Evolutionary conservation across 2,888 invertebrate species (phyloP).

Genomic region (Ophioninae sp.): DNA sequence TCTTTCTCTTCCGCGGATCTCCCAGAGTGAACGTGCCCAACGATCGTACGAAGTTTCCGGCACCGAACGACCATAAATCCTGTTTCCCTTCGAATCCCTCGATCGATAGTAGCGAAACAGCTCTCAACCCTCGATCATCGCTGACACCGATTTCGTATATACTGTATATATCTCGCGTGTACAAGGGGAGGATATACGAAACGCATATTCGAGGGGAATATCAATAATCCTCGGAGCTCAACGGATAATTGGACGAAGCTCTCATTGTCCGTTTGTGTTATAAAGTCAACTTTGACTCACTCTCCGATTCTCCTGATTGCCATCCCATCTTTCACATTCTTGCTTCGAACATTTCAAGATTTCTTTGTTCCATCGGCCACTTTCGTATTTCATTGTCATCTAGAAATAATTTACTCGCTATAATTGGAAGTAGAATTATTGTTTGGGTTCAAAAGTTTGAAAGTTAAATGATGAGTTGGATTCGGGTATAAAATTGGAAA

Average conservation of each 20-base stretch:
- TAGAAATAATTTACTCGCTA: slow-evolving; percentile 2
- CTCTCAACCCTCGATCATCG: slow-evolving; percentile 11
- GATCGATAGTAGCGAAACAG: slow-evolving; percentile 37
- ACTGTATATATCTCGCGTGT: slow-evolving; percentile 27
- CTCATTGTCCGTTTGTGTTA: slow-evolving; percentile 47
- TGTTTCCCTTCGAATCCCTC: slow-evolving; percentile 42
- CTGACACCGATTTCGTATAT: background rate
- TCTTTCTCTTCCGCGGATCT: slow-evolving; percentile 2
- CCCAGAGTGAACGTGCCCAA: slow-evolving; percentile 15
- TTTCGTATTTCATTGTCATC: slow-evolving; percentile 1
- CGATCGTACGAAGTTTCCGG: slow-evolving; percentile 38
- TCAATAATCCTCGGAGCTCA: slow-evolving; percentile 43
- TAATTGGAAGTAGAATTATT: too few relatives aligned
- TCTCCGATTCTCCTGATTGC: background rate
- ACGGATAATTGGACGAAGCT: slow-evolving; percentile 43
- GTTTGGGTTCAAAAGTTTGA: too few relatives aligned
- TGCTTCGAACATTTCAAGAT: slow-evolving; percentile 8
- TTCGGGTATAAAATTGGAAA: too few relatives aligned
- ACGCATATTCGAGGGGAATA: slow-evolving; percentile 38
- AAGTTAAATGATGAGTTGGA: too few relatives aligned
- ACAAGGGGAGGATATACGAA: background rate
- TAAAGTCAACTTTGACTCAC: slow-evolving; percentile 12
- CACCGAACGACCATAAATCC: slow-evolving; percentile 46
- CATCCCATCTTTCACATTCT: slow-evolving; percentile 11
- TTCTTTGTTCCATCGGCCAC: slow-evolving; percentile 8